Percentiles rank a stretch among this genome's conserved stretches.
These are phyloP conservation scores for Cephalotes varians DNA, from an alignment of 2,888 invertebrate genomes.

Conservation along the genomic window DNA sequence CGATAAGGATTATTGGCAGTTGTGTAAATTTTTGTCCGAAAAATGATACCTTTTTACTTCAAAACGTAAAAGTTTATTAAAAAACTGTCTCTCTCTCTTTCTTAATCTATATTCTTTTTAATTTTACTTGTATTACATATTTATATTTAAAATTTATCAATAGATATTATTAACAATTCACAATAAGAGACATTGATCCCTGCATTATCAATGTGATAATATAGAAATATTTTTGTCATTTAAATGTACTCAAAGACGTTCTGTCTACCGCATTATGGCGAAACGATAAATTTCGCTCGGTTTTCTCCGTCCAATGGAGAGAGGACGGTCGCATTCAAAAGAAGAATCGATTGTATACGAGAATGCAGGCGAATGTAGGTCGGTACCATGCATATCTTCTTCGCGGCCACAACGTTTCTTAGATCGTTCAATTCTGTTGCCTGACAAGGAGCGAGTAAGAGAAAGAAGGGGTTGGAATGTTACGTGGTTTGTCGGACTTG, in stretches of 20 bases:
- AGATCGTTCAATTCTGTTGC: conserved; percentile 27
- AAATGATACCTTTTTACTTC: background rate
- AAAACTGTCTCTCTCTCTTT: background rate
- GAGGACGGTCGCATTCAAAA: conserved; percentile 27
- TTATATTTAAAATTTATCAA: background rate
- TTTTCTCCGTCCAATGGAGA: background rate
- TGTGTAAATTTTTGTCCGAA: background rate
- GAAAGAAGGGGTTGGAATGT: background rate
- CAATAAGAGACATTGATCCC: conserved; percentile 9
- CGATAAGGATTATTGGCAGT: background rate
- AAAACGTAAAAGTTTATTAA: background rate
- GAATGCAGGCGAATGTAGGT: conserved; percentile 47
- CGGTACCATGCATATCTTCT: conserved; percentile 36
- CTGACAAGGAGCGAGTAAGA: background rate
- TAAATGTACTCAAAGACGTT: background rate
- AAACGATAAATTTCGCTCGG: conserved; percentile 35
- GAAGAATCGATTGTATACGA: conserved; percentile 49
- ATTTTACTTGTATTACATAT: background rate
- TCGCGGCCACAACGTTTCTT: conserved; percentile 28
- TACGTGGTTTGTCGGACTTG: conserved; percentile 33
- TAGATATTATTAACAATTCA: background rate
- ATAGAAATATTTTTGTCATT: conserved; percentile 5
- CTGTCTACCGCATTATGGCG: conserved; percentile 23
- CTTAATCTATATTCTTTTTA: background rate
- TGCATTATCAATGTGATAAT: background rate